Conservation (phyloP, 2,113 vertebrate species). For the Gymnobelideus leadbeateri region DNA sequence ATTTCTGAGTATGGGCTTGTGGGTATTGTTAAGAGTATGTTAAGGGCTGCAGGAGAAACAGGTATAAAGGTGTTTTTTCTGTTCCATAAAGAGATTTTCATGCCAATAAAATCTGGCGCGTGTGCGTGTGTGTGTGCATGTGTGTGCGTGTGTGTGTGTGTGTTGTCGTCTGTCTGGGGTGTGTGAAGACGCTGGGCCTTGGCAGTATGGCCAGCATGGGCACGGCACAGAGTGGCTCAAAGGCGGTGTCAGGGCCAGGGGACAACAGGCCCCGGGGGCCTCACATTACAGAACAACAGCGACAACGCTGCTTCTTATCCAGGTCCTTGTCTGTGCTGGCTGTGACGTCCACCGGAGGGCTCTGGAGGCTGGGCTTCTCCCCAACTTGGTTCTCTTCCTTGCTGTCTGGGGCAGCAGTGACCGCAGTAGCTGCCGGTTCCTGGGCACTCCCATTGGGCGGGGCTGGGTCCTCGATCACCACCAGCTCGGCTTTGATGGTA, state of each 20-base stretch:
- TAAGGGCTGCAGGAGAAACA: background rate
- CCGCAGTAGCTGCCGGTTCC: slow-evolving; percentile 69
- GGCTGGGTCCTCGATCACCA: slow-evolving; percentile 88
- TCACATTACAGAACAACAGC: slow-evolving; percentile 97
- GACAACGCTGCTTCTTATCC: slow-evolving; percentile 94
- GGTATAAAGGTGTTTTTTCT: background rate
- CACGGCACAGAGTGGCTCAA: slow-evolving; percentile 38
- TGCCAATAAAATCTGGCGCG: slow-evolving; percentile 60
- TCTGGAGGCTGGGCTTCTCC: slow-evolving; percentile 70
- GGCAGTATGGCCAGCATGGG: background rate
- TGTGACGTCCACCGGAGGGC: background rate
- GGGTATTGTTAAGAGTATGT: too few relatives aligned
- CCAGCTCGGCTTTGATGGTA: slow-evolving; percentile 93
- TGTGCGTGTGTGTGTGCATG: background rate
- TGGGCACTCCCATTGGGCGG: slow-evolving; percentile 87
- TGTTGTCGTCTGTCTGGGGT: background rate
- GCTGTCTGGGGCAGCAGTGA: slow-evolving; percentile 19
- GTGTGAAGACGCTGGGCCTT: background rate
- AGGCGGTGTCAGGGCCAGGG: slow-evolving; percentile 55
- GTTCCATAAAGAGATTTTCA: slow-evolving; percentile 15
- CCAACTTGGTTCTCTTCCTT: slow-evolving; percentile 77
- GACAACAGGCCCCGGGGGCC: slow-evolving; percentile 37
- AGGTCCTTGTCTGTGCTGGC: slow-evolving; percentile 83
- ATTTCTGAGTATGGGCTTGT: too few relatives aligned
- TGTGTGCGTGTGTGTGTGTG: too few relatives aligned